Conservation (phyloP, 2,113 vertebrate species). For the Rhinolophus sinicus region DNA sequence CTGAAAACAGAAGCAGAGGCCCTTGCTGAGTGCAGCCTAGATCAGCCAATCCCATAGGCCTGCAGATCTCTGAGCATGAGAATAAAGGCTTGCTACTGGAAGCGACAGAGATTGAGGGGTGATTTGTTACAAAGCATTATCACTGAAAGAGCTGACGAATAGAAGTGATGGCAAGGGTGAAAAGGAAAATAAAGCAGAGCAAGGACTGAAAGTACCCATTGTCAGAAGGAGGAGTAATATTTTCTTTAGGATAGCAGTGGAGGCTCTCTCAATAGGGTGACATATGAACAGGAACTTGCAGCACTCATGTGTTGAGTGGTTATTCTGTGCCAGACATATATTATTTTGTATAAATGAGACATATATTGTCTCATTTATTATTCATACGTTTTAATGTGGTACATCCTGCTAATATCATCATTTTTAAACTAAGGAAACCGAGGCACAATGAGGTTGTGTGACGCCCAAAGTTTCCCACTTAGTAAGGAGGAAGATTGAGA, state of each 20-base stretch:
- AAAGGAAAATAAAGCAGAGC: background rate
- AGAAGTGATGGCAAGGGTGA: background rate
- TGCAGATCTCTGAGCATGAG: background rate
- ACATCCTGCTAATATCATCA: background rate
- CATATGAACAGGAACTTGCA: background rate
- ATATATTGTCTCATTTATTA: background rate
- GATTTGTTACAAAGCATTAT: background rate
- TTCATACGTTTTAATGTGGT: background rate
- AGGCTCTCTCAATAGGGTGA: background rate
- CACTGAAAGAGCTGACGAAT: background rate
- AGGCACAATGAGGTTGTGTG: background rate
- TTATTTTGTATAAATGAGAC: no score
- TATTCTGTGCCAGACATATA: background rate
- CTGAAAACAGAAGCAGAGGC: background rate
- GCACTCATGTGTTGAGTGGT: background rate
- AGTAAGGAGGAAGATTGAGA: background rate
- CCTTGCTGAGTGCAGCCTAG: background rate
- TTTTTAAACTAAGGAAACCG: background rate
- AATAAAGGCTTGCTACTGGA: background rate
- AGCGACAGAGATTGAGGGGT: background rate
- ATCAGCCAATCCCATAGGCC: background rate
- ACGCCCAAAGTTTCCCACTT: background rate
- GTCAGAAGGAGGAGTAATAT: background rate
- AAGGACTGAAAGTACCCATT: background rate
- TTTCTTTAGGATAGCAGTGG: background rate